These are phyloP conservation scores for Crotalus horridus DNA, from an alignment of 2,113 vertebrate genomes.

Conservation along the genomic window DNA sequence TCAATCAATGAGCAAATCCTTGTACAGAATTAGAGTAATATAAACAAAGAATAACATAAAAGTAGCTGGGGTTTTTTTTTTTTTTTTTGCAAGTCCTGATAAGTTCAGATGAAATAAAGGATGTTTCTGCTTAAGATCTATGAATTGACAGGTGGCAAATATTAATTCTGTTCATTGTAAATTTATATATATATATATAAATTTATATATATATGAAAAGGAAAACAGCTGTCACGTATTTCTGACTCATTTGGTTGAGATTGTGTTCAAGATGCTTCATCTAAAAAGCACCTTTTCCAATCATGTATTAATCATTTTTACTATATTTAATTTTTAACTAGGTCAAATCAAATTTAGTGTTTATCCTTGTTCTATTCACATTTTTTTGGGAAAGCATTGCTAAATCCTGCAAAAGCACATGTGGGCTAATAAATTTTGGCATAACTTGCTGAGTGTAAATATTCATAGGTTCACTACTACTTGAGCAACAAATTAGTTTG, in stretches of 20 bases:
- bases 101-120: background rate
- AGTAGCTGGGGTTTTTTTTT: background rate
- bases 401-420: background rate
- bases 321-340: background rate
- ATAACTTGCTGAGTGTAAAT: background rate
- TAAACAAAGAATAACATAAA: background rate
- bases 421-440: background rate
- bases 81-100: background rate
- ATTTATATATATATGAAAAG: no score
- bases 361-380: background rate
- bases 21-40: conserved; percentile 8
- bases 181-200: background rate
- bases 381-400: background rate
- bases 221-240: background rate
- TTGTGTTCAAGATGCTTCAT: background rate
- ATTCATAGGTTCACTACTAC: background rate
- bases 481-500: background rate
- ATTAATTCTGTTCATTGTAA: background rate
- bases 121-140: background rate
- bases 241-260: background rate
- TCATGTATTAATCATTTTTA: background rate
- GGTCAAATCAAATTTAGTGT: background rate
- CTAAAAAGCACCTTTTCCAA: background rate
- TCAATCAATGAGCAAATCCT: background rate
- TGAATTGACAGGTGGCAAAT: background rate